Base-by-base conservation (phyloP, 2,888 invertebrate genomes). In the Ethmia dodecea region DNA sequence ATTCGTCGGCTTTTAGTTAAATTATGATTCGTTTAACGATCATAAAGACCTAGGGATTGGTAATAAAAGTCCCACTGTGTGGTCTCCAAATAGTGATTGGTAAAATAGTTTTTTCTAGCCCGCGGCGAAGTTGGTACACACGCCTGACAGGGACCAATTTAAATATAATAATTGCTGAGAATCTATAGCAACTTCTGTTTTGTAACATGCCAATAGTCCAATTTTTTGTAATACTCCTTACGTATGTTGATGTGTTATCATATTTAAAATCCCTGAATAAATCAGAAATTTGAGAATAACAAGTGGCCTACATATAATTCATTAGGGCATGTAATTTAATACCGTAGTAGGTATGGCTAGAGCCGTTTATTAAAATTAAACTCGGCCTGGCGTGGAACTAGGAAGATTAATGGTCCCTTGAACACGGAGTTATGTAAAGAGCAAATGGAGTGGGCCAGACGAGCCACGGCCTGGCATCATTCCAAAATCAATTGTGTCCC, bases 351-450 rank as follows among this genome's bases (percentile, higher is more conserved):
- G 34, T 40, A 34, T 67, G 66, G 69, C 60, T 67, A 63, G 71
- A 75, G 69, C 73, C 78, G 80, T 83, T 83, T 81, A 84, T 84
- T 84, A 81, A 84, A 81, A 84, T 83, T 79, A 79, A 83, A 80
- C 69, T 76, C 73, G 68, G 70, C 65, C 70, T 80, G 76, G 79
- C 79, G 71, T 76, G 72, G 74, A 76, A 79, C 80, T 80, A 81
- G 77, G 74, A 78, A 86, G 84, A 86, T 84, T 83, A 83, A 86
- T 79, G 81, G 78, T 78, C 77, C 72, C 74, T 74, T 77, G 81
- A 79, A 84, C 74, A 77, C 81, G 69, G 71, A 84, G 81, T 80
- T 83, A 83, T 80, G 84, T 80, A 80, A 81, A 81, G 80, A 78
- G 75, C 75, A 76, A 79, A 77, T 74, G 76, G 77, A 76, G 79